Base-by-base conservation (phyloP, 2,797 vertebrate species). In the Thaleichthys pacificus region DNA sequence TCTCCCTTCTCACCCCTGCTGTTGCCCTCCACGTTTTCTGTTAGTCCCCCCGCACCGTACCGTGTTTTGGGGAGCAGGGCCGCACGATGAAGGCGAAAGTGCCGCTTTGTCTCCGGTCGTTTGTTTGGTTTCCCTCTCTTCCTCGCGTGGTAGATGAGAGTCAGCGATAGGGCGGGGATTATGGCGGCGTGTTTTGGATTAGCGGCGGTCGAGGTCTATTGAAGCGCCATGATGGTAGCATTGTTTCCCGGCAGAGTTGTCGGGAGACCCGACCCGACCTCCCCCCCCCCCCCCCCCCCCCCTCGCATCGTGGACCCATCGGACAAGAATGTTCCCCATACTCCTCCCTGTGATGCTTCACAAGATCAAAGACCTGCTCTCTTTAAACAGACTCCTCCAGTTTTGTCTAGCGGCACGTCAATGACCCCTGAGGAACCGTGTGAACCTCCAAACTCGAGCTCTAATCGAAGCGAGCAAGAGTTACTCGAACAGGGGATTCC, bases 131-230 rank as follows among this genome's bases (percentile, higher is more conserved):
- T 88, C 70, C 73, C 61, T 79, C 73, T 82, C 85, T 89, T 91
- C 89, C 91, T 89, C 66, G 47, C 63, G 70, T 82, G 72, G 68
- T 70, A 90, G 91, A 91, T 91, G 80, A 86, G 76, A 75, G 63
- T 60, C 51, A 71, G 76, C 82, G 90, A 93, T 92, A 89, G 82
- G 67, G 60, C 32, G 57, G 56, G 80, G 88, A 88, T 91, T 88
- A 90, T 89, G 85, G 86, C 71, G 85, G 83, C 35, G 83, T 91
- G 89, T 92, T 93, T 12, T 92, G 85, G 87, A 87, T 92, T 91
- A 83, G 80, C 79, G 73, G 69, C 74, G 62, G 30, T 68, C 15
- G 64, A 70, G 80, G 80, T 86, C 81, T 85, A 84, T 84, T 85
- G 4, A 12, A 66, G 80, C 70, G 17, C 54, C 76, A 11, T 78